phyloP scores from a whole-genome alignment of 2,113 vertebrate species.

The Corythornis cristatus region DNA sequence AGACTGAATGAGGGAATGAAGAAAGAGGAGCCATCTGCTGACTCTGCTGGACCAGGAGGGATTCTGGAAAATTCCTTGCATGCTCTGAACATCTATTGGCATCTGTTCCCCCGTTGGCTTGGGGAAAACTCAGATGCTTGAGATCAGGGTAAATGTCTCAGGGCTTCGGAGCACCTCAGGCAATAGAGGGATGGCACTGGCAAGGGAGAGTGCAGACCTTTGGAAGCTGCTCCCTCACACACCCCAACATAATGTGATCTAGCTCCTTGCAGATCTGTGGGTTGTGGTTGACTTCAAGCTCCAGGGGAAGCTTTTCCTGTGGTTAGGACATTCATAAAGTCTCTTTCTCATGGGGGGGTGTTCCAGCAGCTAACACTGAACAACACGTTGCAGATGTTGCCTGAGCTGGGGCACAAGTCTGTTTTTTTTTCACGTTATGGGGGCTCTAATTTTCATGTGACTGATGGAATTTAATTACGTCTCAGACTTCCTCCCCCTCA shows the following conservation, averaged over 20 bases:
- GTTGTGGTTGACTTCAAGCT: not conserved
- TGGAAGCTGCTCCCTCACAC: not conserved
- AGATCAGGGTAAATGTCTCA: not conserved
- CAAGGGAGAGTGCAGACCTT: fast-evolving
- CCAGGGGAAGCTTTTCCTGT: not conserved
- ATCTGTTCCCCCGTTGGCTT: not conserved
- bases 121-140: not conserved
- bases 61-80: not conserved
- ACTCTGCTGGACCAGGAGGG: not conserved
- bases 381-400: not conserved
- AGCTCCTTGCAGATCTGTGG: not conserved
- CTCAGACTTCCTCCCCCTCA: not conserved
- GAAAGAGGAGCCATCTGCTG: not conserved
- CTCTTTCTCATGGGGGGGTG: not conserved
- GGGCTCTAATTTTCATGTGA: not conserved
- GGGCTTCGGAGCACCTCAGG: not conserved
- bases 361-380: not conserved
- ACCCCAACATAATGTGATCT: not conserved
- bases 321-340: not conserved
- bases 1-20: not conserved
- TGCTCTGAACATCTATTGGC: not conserved
- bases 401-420: not conserved
- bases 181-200: fast-evolving
- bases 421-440: not conserved
- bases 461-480: not conserved